phyloP scores from a whole-genome alignment of 2,888 invertebrate genomes.

The Oscheius sp. region DNA sequence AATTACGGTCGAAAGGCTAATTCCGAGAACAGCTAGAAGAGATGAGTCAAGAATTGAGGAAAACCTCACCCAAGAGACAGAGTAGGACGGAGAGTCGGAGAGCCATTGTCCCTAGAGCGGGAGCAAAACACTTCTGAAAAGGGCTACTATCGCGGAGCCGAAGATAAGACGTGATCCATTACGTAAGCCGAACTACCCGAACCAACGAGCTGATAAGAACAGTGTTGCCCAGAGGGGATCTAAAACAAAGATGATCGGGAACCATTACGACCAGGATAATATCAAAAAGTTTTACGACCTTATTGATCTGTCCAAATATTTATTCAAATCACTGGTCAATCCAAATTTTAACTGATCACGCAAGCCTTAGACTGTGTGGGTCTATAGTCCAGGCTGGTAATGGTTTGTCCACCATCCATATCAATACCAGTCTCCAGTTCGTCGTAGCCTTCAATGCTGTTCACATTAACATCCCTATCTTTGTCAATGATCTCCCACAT shows the following conservation, averaged over 20 bases:
- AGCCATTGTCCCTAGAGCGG: conserved; percentile 14
- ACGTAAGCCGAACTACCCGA: too few relatives aligned
- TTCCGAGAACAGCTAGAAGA: conserved; percentile 33
- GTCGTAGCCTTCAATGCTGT: conserved; percentile 69
- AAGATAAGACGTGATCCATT: too few relatives aligned
- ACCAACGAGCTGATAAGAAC: too few relatives aligned
- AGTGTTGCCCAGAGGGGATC: too few relatives aligned
- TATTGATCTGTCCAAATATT: too few relatives aligned
- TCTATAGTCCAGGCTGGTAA: background rate
- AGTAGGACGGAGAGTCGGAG: conserved; percentile 16
- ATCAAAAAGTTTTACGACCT: too few relatives aligned
- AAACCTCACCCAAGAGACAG: conserved; percentile 1
- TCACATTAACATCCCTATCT: conserved; percentile 61
- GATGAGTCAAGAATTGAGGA: background rate
- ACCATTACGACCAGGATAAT: too few relatives aligned
- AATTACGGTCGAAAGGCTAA: conserved; percentile 7
- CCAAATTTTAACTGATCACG: background rate
- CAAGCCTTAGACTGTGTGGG: conserved; percentile 6
- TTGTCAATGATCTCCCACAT: conserved; percentile 69
- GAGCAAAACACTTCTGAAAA: conserved; percentile 8
- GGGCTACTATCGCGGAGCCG: background rate
- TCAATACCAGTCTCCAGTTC: conserved; percentile 51
- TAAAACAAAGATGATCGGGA: too few relatives aligned
- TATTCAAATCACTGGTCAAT: too few relatives aligned
- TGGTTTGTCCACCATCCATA: background rate